A percentile compares a stretch with the other conserved stretches of the same genome.
Evolutionary conservation across 2,797 vertebrate species (phyloP).

Genomic region (Ctenochaetus hawaiiensis): DNA sequence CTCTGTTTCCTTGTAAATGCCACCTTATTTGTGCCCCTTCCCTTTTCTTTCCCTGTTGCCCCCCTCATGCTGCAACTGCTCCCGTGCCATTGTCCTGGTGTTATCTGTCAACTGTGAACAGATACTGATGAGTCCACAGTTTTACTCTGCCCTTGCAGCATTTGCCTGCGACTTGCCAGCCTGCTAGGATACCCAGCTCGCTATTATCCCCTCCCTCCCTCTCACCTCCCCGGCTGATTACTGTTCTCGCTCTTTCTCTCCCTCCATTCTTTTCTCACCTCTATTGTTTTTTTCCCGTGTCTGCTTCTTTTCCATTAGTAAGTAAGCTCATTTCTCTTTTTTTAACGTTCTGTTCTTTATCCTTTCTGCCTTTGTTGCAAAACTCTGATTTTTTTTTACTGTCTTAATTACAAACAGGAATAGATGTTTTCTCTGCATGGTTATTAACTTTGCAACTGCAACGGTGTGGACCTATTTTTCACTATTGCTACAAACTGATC

Average conservation of each 20-base stretch:
- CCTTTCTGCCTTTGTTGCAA: constrained; percentile 27
- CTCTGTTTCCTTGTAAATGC: constrained; percentile 34
- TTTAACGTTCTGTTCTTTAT: constrained; percentile 26
- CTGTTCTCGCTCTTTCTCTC: constrained; percentile 44
- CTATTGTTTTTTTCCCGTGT: constrained; percentile 67
- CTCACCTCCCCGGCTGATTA: constrained; percentile 65
- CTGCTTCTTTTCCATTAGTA: constrained; percentile 42
- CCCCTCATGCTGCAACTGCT: constrained; percentile 38
- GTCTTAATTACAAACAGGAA: constrained; percentile 11
- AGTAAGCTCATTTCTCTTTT: constrained; percentile 19
- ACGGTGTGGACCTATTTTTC: neutral
- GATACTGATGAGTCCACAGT: constrained; percentile 80
- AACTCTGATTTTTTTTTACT: constrained; percentile 19
- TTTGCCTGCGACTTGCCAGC: constrained; percentile 67
- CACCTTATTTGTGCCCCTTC: constrained; percentile 36
- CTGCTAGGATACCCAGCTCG: constrained; percentile 56
- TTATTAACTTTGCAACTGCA: neutral
- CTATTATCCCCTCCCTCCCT: constrained; percentile 47
- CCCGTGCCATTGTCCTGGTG: constrained; percentile 61
- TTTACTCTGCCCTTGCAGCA: constrained; percentile 74
- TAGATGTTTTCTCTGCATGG: neutral
- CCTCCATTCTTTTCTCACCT: constrained; percentile 56
- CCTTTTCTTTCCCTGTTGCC: constrained; percentile 10
- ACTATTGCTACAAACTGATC: neutral
- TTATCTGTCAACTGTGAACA: constrained; percentile 78